Conservation (phyloP, 2,797 vertebrate species). For the Lacerta bilineata region DNA sequence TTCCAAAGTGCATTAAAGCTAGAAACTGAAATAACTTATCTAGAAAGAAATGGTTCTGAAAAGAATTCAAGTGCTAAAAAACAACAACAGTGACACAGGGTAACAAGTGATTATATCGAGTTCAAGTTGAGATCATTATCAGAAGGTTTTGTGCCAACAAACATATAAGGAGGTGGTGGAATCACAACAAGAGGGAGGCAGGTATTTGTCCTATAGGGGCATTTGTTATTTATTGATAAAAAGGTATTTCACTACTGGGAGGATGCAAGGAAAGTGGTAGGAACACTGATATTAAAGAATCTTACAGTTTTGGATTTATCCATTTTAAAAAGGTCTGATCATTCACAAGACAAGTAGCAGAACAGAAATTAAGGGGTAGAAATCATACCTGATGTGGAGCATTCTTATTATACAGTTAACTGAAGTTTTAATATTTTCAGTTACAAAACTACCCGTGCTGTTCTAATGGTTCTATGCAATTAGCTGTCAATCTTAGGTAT, state of each 20-base stretch:
- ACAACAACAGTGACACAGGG: neutral
- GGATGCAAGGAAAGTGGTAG: neutral
- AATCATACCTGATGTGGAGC: neutral
- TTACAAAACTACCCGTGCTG: neutral
- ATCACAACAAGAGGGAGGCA: neutral
- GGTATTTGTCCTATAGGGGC: neutral
- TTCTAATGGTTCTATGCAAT: neutral
- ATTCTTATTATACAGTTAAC: neutral
- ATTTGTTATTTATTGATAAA: neutral
- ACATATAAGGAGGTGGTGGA: neutral
- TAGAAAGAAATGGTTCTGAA: neutral
- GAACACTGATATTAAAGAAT: neutral
- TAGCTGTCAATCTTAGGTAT: neutral
- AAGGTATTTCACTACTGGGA: neutral
- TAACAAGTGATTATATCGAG: neutral
- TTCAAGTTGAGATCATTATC: neutral
- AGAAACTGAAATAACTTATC: neutral
- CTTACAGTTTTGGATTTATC: accelerated
- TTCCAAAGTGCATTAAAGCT: neutral
- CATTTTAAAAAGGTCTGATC: neutral
- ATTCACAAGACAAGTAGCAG: neutral
- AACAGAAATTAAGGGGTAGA: neutral
- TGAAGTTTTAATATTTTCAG: neutral
- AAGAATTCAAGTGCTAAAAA: neutral
- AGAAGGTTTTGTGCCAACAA: neutral